Conservation (phyloP, 1,140 invertebrate genomes). For the Andricus grossulariae region DNA sequence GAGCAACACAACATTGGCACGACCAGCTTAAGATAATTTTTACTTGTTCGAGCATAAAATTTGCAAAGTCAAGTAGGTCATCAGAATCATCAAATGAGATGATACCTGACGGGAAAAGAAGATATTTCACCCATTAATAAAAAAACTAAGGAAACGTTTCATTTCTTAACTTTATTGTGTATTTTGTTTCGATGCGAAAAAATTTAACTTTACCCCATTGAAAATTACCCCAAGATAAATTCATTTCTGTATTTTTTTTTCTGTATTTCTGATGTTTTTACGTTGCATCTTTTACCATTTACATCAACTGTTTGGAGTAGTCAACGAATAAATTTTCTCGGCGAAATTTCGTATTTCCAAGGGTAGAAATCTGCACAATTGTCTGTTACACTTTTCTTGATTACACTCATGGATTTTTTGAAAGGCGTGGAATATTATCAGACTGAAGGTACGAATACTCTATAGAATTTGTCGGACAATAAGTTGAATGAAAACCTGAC, state of each 20-base stretch:
- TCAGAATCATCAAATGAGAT: not conserved
- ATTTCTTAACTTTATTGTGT: no score
- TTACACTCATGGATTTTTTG: not conserved
- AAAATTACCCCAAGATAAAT: no score
- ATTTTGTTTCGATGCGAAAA: no score
- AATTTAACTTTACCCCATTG: no score
- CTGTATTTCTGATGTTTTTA: no score
- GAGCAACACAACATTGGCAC: not conserved
- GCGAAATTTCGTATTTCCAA: no score
- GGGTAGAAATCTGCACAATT: no score
- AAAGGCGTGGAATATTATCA: not conserved
- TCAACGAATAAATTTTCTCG: no score
- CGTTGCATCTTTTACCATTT: no score
- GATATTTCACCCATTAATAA: not conserved
- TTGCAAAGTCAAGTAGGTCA: not conserved
- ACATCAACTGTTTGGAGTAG: no score
- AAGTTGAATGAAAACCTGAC: constrained; percentile 4
- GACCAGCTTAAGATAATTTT: not conserved
- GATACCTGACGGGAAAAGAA: not conserved
- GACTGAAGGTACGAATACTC: not conserved
- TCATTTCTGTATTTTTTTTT: no score
- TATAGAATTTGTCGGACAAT: not conserved
- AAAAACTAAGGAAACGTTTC: no score
- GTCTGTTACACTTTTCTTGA: not conserved
- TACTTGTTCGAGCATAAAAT: not conserved